Percentiles rank a stretch among this genome's conserved stretches.
Conservation (phyloP, 2,797 vertebrate genomes). For the Myotis daubentonii region DNA sequence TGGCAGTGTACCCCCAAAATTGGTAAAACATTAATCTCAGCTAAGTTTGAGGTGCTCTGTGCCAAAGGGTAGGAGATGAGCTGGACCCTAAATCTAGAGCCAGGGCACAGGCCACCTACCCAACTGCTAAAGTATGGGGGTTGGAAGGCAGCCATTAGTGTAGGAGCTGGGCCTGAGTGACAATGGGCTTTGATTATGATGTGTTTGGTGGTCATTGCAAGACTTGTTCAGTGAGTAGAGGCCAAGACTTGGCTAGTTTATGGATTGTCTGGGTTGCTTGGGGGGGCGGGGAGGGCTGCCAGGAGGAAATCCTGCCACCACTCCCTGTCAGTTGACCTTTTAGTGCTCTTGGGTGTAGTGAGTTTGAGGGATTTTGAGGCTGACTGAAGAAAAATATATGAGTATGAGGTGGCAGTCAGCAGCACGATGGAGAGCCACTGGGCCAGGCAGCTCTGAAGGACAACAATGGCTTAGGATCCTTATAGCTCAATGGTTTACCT, state of each 20-base stretch:
- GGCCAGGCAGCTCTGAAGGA: background rate
- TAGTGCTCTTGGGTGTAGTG: background rate
- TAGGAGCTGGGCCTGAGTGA: background rate
- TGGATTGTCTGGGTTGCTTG: background rate
- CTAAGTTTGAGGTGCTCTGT: background rate
- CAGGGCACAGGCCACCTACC: background rate
- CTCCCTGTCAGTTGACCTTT: background rate
- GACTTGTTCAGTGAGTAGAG: background rate
- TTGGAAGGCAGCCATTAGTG: constrained; percentile 46
- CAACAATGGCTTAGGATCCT: background rate
- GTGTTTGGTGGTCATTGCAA: background rate
- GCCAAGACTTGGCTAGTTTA: background rate
- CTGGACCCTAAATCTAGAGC: background rate
- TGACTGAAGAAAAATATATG: background rate
- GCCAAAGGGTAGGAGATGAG: background rate
- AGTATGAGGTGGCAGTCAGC: background rate
- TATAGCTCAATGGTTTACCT: background rate
- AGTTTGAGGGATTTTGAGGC: background rate
- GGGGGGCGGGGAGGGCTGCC: background rate
- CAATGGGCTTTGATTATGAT: background rate
- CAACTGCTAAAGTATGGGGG: accelerated
- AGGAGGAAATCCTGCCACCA: background rate
- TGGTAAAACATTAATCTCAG: background rate
- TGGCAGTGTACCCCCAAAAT: background rate
- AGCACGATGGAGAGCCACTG: background rate